A percentile compares a stretch with the other conserved stretches of the same genome.
phyloP scores from a whole-genome alignment of 2,797 vertebrate genomes.

The Iguana delicatissima region DNA sequence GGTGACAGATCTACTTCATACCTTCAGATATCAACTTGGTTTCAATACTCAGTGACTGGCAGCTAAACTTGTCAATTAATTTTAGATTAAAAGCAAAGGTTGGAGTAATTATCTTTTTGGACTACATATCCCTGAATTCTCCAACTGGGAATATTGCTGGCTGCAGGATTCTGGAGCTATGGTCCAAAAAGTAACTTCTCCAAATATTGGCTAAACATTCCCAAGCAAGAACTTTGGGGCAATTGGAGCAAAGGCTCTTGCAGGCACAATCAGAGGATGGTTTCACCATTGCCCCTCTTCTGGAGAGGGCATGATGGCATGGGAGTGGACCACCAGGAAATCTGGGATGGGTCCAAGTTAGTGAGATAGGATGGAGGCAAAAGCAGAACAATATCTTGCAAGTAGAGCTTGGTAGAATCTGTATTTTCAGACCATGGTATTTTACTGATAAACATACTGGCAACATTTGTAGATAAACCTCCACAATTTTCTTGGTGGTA shows the following conservation, averaged over 20 bases:
- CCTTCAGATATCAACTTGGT: not conserved
- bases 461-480: no score
- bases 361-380: no score
- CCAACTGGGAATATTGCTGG: no score
- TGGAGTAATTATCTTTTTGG: no score
- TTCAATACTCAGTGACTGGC: not conserved
- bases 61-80: not conserved
- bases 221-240: not conserved
- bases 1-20: not conserved
- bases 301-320: not conserved
- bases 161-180: no score
- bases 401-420: no score
- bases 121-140: no score
- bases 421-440: no score
- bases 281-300: not conserved
- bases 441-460: no score
- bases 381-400: no score
- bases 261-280: not conserved
- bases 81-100: not conserved
- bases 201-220: not conserved
- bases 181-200: no score
- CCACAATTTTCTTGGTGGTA: no score
- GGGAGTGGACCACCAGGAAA: slow-evolving; percentile 10
- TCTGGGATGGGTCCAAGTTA: slow-evolving; percentile 9
- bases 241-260: not conserved